Base-by-base conservation (phyloP, 2,113 vertebrate genomes). In the Gracilinanus agilis region DNA sequence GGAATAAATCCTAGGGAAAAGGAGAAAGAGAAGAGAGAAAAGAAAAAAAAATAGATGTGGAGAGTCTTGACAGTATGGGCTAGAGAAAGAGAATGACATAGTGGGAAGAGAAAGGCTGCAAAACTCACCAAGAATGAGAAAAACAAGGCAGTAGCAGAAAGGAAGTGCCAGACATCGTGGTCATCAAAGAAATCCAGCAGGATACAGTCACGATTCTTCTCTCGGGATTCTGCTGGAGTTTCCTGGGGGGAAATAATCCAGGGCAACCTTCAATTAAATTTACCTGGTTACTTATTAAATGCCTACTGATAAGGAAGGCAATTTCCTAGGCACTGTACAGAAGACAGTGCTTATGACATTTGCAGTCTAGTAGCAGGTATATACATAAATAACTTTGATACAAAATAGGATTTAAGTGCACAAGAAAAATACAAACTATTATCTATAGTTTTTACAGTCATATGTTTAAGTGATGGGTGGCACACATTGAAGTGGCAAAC, bases 151-250 rank as follows among this genome's bases (percentile, higher is more conserved):
- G 98, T 98, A 0, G 99, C 98, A 0, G 99, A 99, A 40, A 99
- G 98, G 93, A 99, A 99, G 96, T 99, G 99, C 99, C 99, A 99
- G 95, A 99, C 95, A 3, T 99, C 99, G 0, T 99, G 99, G 89
- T 98, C 98, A 89, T 99, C 99, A 0, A 99, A 99, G 98, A 99
- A 99, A 88, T 97, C 97, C 96, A 99, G 96, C 55, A 99, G 97
- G 92, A 98, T 96, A 61, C 99, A 99, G 0, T 98, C 97, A 0
- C 98, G 98, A 93, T 99, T 99, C 98, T 98, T 99, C 83, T 99
- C 98, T 88, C 98, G 96, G 67, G 99, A 99, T 88, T 99, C 98
- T 0, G 99, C 98, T 0, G 99, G 99, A 53, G 98, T 98, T 93
- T 98, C 98, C 99, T 99, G 96, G 3, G 53, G 92, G 55, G 58